phyloP scores from a whole-genome alignment of 2,797 vertebrate species.

The Eupleurogrammus muticus region DNA sequence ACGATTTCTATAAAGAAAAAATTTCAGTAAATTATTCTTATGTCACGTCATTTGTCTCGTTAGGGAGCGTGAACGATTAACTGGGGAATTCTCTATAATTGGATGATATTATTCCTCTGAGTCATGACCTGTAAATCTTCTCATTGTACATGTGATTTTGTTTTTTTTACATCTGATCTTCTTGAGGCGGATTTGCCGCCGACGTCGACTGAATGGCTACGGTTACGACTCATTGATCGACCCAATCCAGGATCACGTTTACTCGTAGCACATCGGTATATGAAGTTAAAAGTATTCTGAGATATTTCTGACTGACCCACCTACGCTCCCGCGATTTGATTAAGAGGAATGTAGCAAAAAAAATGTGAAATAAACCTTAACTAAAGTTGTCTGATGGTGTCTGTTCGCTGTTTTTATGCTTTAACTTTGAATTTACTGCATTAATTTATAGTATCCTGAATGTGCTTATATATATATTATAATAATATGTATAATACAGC shows the following conservation, averaged over 20 bases:
- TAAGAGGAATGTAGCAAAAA: constrained; percentile 80
- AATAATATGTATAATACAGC: too few relatives aligned
- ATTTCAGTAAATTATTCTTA: constrained; percentile 68
- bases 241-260: constrained; percentile 70
- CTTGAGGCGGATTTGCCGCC: constrained; percentile 75
- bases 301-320: constrained; percentile 63
- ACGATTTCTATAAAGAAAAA: constrained; percentile 54
- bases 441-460: constrained; percentile 6
- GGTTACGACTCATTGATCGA: constrained; percentile 76
- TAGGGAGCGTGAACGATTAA: constrained; percentile 48
- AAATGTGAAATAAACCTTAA: constrained; percentile 79
- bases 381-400: constrained; percentile 70
- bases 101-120: constrained; percentile 64
- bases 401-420: constrained; percentile 49
- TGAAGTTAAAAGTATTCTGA: constrained; percentile 79
- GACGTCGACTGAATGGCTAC: constrained; percentile 79
- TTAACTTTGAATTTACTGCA: constrained; percentile 20
- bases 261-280: constrained; percentile 77
- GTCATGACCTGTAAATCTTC: constrained; percentile 71
- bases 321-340: constrained; percentile 77
- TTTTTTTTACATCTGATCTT: constrained; percentile 77
- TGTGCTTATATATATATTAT: neutral
- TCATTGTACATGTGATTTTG: constrained; percentile 78
- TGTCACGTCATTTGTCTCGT: constrained; percentile 64
- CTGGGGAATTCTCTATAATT: constrained; percentile 65